Evolutionary conservation across 2,888 invertebrate genomes (phyloP), one percentile per base, ranked within the genome.

Genomic region (Meghimatium bilineatum): DNA sequence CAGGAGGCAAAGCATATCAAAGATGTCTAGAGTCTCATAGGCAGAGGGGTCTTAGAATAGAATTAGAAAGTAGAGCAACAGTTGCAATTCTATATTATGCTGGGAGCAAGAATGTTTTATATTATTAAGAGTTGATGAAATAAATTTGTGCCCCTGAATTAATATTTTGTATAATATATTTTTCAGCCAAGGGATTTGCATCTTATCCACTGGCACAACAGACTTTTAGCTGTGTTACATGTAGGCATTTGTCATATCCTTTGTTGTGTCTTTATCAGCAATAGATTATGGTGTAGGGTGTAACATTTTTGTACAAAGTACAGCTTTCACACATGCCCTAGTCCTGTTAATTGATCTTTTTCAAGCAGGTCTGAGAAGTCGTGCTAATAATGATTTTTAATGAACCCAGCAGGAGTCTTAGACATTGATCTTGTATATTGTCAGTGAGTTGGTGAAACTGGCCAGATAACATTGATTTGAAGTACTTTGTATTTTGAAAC

Each of bases 161-260:
- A 66, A 29, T 66, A 32, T 34, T 20, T 80, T 74, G 14, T 72
- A n/a, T n/a, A 56, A 79, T 60, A 14, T 82, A 44, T 74, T 63
- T 86, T 81, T 49, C 79, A 75, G 80, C 84, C 20, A 69, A 83
- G 49, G 80, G 78, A 83, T 80, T 78, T 56, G 76, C 84, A 66
- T 69, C 84, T 44, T 80, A 84, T 12, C 84, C 84, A 56, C 38
- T 80, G 80, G 84, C 84, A 44, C 84, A 84, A 72, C 85, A 85
- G 78, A 85, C 84, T 49, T 83, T 78, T 69, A 83, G 84, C 69
- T 74, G 80, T 80, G 80, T 86, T 38, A 85, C 85, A 85, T 86
- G 86, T 86, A 85, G 81, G 86, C 83, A 85, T 86, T 78, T 82
- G 44, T 20, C 44, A 60, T 44, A 44, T 82, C 44, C 29, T 52